A percentile compares a stretch with the other conserved stretches of the same genome.
Conservation (phyloP, 2,888 invertebrate species). For the Agrypnus murinus region DNA sequence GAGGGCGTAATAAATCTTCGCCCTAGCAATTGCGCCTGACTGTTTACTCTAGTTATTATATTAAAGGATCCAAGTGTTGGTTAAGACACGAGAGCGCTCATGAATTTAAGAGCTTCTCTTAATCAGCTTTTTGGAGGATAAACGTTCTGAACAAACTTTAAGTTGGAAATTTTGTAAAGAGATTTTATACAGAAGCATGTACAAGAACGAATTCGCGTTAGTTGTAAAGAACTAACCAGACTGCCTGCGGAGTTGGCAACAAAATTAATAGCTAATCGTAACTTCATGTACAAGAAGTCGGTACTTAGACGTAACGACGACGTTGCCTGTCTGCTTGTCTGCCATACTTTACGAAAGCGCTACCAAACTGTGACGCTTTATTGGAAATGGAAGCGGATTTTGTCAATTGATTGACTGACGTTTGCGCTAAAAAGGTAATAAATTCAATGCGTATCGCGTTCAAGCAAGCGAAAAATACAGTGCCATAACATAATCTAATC, state of each 20-base stretch:
- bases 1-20: neutral
- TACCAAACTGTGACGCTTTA: conserved; percentile 4
- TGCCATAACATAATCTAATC: conserved; percentile 50
- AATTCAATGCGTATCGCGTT: conserved; percentile 46
- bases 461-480: conserved; percentile 46
- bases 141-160: conserved; percentile 29
- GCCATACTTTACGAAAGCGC: conserved; percentile 5
- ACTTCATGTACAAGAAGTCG: conserved; percentile 35
- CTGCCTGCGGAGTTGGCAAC: conserved; percentile 17
- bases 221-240: conserved; percentile 23
- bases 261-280: conserved; percentile 38
- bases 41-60: conserved; percentile 38
- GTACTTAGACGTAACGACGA: conserved; percentile 18
- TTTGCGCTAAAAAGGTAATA: conserved; percentile 47
- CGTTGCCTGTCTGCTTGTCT: conserved; percentile 11
- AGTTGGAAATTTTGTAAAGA: conserved; percentile 20
- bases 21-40: conserved; percentile 7
- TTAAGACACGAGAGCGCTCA: conserved; percentile 40
- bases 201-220: conserved; percentile 8
- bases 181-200: conserved; percentile 27
- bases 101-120: conserved; percentile 37
- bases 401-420: conserved; percentile 48
- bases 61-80: conserved; percentile 33
- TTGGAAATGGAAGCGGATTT: conserved; percentile 39
- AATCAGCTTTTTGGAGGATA: conserved; percentile 40